Evolutionary conservation across 2,797 vertebrate species (phyloP).

Genomic region (Euphonia xanthogaster): DNA sequence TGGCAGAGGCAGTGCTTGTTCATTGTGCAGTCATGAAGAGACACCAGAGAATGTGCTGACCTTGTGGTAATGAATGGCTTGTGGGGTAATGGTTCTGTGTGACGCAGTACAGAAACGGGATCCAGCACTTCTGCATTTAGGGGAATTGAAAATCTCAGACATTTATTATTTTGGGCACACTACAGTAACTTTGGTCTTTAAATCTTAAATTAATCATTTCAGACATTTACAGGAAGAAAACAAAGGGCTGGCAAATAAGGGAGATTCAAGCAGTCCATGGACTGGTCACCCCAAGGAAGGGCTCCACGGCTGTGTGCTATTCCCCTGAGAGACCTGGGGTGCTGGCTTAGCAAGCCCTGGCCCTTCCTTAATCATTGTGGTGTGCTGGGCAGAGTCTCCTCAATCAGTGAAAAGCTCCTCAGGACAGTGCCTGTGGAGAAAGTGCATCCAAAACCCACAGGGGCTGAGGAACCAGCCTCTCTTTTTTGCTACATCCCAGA

Average conservation of each 20-base stretch:
- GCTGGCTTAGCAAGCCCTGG: neutral
- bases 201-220: constrained; percentile 69
- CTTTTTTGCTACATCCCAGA: neutral
- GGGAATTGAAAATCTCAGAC: constrained; percentile 77
- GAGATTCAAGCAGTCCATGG: neutral
- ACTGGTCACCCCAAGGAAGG: neutral
- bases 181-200: constrained; percentile 67
- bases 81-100: constrained; percentile 64
- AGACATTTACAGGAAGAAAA: constrained; percentile 67
- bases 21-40: constrained; percentile 59
- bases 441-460: neutral
- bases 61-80: constrained; percentile 74
- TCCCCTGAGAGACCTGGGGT: neutral
- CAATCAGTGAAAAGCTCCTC: neutral
- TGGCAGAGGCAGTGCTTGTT: neutral
- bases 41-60: constrained; percentile 59
- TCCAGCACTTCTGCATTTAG: constrained; percentile 70
- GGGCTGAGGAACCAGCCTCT: neutral
- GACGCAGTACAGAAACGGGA: constrained; percentile 66
- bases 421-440: neutral
- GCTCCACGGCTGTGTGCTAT: neutral
- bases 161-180: constrained; percentile 74
- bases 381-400: neutral
- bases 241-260: neutral
- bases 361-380: neutral